Conservation (phyloP, 2,888 invertebrate species). For the Hermodice carunculata region DNA sequence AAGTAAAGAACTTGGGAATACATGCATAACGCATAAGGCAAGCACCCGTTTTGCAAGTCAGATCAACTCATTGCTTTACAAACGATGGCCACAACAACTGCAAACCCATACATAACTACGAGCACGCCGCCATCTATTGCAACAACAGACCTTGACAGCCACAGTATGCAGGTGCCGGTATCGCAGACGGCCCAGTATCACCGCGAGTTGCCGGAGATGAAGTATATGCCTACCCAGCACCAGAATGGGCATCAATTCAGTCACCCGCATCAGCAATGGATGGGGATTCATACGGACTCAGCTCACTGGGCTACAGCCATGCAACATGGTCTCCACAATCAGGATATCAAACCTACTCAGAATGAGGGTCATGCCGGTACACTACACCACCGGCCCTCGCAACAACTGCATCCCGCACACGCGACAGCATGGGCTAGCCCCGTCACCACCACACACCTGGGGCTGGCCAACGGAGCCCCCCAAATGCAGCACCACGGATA, state of each 20-base stretch:
- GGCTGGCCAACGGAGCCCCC: background rate
- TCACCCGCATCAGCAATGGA: slow-evolving; percentile 30
- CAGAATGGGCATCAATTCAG: slow-evolving; percentile 28
- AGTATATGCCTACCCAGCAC: slow-evolving; percentile 26
- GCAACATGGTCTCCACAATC: slow-evolving; percentile 69
- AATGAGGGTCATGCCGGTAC: slow-evolving; percentile 41
- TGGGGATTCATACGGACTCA: slow-evolving; percentile 24
- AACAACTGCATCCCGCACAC: slow-evolving; percentile 79
- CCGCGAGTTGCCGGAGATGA: slow-evolving; percentile 82
- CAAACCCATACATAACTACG: slow-evolving; percentile 82
- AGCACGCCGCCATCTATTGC: slow-evolving; percentile 82
- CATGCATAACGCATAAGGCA: slow-evolving; percentile 75
- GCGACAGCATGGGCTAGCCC: slow-evolving; percentile 86
- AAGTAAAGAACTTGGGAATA: slow-evolving; percentile 56
- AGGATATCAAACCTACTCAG: slow-evolving; percentile 71
- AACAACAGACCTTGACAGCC: slow-evolving; percentile 48
- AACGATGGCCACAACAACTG: slow-evolving; percentile 90
- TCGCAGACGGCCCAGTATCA: slow-evolving; percentile 57
- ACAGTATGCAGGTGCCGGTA: slow-evolving; percentile 63
- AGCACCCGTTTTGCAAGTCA: slow-evolving; percentile 56
- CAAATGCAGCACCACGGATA: slow-evolving; percentile 75
- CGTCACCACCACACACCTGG: slow-evolving; percentile 79
- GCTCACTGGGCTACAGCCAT: slow-evolving; percentile 14
- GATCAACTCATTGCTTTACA: slow-evolving; percentile 45
- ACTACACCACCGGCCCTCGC: slow-evolving; percentile 74